These are phyloP conservation scores for Ectemnius cavifrons DNA, from an alignment of 2,888 invertebrate genomes.

Conservation along the genomic window DNA sequence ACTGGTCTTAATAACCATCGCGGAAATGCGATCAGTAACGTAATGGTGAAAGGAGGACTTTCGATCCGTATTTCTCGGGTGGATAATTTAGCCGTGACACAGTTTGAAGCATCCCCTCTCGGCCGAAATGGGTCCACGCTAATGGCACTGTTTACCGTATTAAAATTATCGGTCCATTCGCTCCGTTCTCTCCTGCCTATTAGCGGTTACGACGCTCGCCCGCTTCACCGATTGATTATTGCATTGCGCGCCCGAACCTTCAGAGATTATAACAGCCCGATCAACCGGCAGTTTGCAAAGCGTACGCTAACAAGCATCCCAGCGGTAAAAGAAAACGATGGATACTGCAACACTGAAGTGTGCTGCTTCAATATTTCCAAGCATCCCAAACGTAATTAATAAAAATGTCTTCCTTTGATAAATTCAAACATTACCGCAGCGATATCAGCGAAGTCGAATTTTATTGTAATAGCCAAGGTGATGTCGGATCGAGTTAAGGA, in stretches of 20 bases:
- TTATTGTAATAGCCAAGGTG: not conserved
- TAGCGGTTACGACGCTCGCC: too few relatives aligned
- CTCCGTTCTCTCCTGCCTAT: conserved; percentile 14
- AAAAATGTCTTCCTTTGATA: not conserved
- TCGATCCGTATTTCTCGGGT: conserved; percentile 38
- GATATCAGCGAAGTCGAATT: not conserved
- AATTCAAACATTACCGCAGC: not conserved
- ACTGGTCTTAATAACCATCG: conserved; percentile 19
- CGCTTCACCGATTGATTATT: conserved; percentile 48
- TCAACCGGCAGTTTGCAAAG: not conserved
- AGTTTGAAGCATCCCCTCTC: conserved; percentile 30
- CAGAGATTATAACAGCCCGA: not conserved
- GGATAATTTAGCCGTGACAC: conserved; percentile 52
- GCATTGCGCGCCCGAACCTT: not conserved
- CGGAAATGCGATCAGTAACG: conserved; percentile 25
- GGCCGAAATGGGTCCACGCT: conserved; percentile 48
- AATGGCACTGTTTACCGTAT: conserved; percentile 57
- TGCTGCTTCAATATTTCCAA: too few relatives aligned
- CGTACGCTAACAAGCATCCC: not conserved
- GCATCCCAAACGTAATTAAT: not conserved
- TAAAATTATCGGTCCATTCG: conserved; percentile 51
- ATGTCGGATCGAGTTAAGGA: not conserved
- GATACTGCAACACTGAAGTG: too few relatives aligned
- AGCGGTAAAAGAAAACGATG: not conserved
- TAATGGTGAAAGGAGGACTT: conserved; percentile 19